Percentiles rank a stretch among this genome's conserved stretches.
Evolutionary conservation across 2,113 vertebrate genomes (phyloP).

Genomic region (Grallaria varia): DNA sequence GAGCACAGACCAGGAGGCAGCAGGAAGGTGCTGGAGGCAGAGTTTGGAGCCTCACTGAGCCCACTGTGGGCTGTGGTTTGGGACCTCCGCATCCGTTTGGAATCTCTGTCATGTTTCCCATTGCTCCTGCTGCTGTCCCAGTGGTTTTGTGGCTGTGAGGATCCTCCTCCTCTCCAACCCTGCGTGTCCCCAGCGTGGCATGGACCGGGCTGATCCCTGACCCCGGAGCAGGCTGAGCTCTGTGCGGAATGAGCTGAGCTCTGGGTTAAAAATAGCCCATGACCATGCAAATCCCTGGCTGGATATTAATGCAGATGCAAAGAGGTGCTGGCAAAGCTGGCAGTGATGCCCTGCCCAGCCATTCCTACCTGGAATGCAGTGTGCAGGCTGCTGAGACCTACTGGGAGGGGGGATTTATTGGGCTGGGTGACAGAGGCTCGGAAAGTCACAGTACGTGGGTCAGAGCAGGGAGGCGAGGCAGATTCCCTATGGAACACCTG

Average conservation of each 20-base stretch:
- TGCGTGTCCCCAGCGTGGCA: accelerated
- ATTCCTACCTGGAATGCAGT: not conserved
- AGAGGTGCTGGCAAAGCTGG: constrained; percentile 16
- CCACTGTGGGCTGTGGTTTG: accelerated
- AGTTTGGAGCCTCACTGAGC: not conserved
- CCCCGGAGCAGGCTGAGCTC: not conserved
- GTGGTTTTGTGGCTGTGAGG: not conserved
- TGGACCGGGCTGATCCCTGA: not conserved
- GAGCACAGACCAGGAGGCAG: accelerated
- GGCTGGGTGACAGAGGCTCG: not conserved
- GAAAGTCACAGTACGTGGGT: accelerated
- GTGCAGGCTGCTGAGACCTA: not conserved
- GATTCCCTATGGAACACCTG: too few relatives aligned
- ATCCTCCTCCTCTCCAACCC: not conserved
- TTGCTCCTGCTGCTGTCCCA: not conserved
- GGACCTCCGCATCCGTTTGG: not conserved
- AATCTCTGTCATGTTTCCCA: accelerated
- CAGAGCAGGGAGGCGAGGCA: accelerated
- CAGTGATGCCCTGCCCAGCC: not conserved
- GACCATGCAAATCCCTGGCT: constrained; percentile 16
- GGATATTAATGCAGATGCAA: not conserved
- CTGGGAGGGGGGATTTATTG: not conserved
- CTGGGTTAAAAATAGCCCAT: constrained; percentile 41
- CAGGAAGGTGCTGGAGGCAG: not conserved
- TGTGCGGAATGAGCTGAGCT: not conserved